Evolutionary conservation across 2,797 vertebrate genomes (phyloP), one percentile per base, ranked within the genome.

Genomic region (Leuciscus waleckii): DNA sequence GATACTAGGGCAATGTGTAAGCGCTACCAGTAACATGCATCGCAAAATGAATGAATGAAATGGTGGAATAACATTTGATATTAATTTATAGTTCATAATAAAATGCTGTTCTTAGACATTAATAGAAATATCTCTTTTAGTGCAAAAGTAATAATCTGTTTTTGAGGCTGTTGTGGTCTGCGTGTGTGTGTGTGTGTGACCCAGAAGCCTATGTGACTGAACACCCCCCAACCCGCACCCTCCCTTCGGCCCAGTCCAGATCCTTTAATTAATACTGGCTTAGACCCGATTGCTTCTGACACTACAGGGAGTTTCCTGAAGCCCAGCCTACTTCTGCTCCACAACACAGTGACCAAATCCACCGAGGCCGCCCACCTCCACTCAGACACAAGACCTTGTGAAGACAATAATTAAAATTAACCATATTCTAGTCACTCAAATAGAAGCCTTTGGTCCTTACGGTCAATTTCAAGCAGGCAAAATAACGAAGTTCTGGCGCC

Each of bases 261-360:
- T 94, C 93, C 93, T 94, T 95, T 96, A 96, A 95, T 96, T 96
- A 95, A 95, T 94, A 94, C 93, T 94, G 95, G 95, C 94, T 95
- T 95, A 96, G 93, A 92, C 91, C 91, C 92, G 92, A 94, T 93
- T 95, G 95, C 94, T 95, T 93, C 93, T 94, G 93, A 95, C 94
- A 94, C 94, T 94, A 93, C 94, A 92, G 95, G 95, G 95, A 93
- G 95, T 94, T 94, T 95, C 94, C 94, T 93, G 90, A 93, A 93
- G 93, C 93, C 92, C 92, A 91, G 89, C 92, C 93, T 78, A 90
- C 90, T 90, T 73, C 91, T 92, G 92, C 92, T 92, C 91, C 89
- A 91, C 86, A 89, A 91, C 88, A 92, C 43, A 32, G 85, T 71
- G 84, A 88, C 70, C 86, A 85, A 89, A 84, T 89, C 74, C 83